Evolutionary conservation across 2,888 invertebrate genomes (phyloP).

Genomic region (Cryptus viduatorius): DNA sequence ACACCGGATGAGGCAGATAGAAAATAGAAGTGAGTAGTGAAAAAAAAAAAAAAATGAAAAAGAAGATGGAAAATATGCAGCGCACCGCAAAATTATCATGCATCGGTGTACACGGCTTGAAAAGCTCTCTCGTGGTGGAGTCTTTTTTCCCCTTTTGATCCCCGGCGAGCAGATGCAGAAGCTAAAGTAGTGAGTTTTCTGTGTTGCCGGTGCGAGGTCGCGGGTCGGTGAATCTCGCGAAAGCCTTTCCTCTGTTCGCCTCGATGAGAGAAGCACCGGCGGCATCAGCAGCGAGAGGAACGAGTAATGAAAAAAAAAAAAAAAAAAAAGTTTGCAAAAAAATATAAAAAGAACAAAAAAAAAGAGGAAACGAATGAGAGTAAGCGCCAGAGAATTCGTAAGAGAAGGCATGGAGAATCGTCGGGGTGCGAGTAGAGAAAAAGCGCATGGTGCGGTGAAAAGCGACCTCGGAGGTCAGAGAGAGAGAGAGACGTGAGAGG

Average conservation of each 20-base stretch:
- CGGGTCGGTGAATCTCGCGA: slow-evolving; percentile 57
- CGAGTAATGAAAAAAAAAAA: slow-evolving; percentile 61
- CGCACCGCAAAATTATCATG: slow-evolving; percentile 67
- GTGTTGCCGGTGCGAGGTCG: slow-evolving; percentile 43
- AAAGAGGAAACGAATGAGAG: slow-evolving; percentile 35
- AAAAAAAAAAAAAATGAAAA: slow-evolving; percentile 8
- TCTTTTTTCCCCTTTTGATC: slow-evolving; percentile 68
- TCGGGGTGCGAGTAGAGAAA: slow-evolving; percentile 43
- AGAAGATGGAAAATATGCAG: slow-evolving; percentile 33
- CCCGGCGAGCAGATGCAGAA: slow-evolving; percentile 45
- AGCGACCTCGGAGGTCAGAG: slow-evolving; percentile 38
- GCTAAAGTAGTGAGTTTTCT: slow-evolving; percentile 63
- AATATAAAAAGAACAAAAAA: slow-evolving; percentile 38
- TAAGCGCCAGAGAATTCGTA: slow-evolving; percentile 35
- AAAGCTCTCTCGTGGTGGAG: slow-evolving; percentile 63
- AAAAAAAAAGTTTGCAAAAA: slow-evolving; percentile 39
- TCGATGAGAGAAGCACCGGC: slow-evolving; percentile 45
- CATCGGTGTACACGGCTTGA: slow-evolving; percentile 66
- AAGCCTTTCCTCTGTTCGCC: slow-evolving; percentile 49
- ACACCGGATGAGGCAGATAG: slow-evolving; percentile 43
- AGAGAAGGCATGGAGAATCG: slow-evolving; percentile 19
- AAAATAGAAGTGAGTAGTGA: slow-evolving; percentile 41
- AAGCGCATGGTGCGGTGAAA: slow-evolving; percentile 32
- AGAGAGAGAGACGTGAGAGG: too few relatives aligned
- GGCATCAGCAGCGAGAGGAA: slow-evolving; percentile 46